These are phyloP conservation scores for Phylloscopus collybita DNA, from an alignment of 2,797 vertebrate genomes.

Conservation along the genomic window DNA sequence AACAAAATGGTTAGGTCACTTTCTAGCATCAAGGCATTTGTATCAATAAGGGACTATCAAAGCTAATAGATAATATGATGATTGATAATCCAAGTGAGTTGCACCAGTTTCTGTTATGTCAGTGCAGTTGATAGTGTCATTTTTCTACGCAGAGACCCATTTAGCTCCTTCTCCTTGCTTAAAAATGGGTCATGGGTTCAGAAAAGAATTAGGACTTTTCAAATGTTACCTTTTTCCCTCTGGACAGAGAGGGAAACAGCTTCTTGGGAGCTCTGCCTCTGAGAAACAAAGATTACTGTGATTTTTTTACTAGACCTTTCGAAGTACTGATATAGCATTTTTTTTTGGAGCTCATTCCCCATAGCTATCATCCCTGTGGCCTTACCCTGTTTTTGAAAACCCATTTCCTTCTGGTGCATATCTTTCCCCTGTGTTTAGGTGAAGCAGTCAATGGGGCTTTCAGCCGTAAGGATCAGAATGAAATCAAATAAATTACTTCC, in stretches of 20 bases:
- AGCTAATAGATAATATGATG: not conserved
- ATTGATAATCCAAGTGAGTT: not conserved
- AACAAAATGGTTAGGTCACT: not conserved
- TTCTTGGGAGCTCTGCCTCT: not conserved
- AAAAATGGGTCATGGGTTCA: not conserved
- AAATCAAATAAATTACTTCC: constrained; percentile 57
- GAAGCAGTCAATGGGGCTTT: constrained; percentile 30
- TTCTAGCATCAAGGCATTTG: not conserved
- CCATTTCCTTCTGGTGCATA: constrained; percentile 6
- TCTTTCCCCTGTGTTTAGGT: constrained; percentile 3
- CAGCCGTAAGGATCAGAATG: not conserved
- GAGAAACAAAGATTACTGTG: constrained; percentile 2
- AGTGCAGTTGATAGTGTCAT: not conserved
- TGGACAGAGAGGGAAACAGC: not conserved
- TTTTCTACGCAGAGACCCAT: not conserved
- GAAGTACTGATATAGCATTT: not conserved
- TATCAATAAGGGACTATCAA: not conserved
- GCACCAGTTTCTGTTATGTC: not conserved
- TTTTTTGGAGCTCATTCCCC: constrained; percentile 4
- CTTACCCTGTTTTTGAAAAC: constrained; percentile 34
- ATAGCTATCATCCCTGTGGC: not conserved
- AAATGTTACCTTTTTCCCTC: not conserved
- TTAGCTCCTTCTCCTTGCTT: not conserved
- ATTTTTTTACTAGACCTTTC: not conserved
- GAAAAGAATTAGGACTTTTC: not conserved